Base-by-base conservation (phyloP, 2,888 invertebrate genomes). In the Orchesella flavescens region DNA sequence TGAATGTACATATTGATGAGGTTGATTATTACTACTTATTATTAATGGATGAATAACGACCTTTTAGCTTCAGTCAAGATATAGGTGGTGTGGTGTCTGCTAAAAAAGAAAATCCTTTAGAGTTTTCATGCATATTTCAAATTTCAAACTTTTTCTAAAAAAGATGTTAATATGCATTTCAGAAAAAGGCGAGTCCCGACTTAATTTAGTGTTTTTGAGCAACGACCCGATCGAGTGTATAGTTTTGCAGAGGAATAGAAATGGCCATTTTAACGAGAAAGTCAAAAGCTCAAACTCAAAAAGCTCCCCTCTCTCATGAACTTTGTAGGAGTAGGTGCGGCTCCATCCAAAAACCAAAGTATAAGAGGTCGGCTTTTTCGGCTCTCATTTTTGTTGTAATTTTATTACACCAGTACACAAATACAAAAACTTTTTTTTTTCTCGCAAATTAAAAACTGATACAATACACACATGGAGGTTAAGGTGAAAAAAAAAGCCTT, bases 11-110 rank as follows among this genome's bases (percentile, higher is more conserved):
- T 63, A 63, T 63, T 63, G 63, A 63, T 63, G 63, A 24, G 10
- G 15, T 24, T 34, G 34, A 5, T 63, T 63, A 61, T n/a, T n/a
- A n/a, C n/a, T n/a, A n/a, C n/a, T 34, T 34, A 34, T 63, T 77
- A 77, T 44, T 76, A 68, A 69, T 77, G 55, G 46, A 77, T 69
- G 68, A 77, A 55, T 59, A 55, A 73, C 55, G 73, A 73, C 73
- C 73, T 69, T 71, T 34, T 34, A 34, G 3, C 34, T 34, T 34
- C 3, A 34, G 34, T 34, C 34, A 34, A 7, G 7, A 34, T 34
- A n/a, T n/a, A n/a, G n/a, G n/a, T n/a, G 3, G 34, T 34, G 2
- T 34, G 34, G 34, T n/a, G n/a, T n/a, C n/a, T n/a, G n/a, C 34
- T 34, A 34, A 34, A 34, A 34, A 34, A 34, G 34, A 34, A 34